These are phyloP conservation scores for Stramonita haemastoma DNA, from an alignment of 2,888 invertebrate genomes.

Conservation along the genomic window DNA sequence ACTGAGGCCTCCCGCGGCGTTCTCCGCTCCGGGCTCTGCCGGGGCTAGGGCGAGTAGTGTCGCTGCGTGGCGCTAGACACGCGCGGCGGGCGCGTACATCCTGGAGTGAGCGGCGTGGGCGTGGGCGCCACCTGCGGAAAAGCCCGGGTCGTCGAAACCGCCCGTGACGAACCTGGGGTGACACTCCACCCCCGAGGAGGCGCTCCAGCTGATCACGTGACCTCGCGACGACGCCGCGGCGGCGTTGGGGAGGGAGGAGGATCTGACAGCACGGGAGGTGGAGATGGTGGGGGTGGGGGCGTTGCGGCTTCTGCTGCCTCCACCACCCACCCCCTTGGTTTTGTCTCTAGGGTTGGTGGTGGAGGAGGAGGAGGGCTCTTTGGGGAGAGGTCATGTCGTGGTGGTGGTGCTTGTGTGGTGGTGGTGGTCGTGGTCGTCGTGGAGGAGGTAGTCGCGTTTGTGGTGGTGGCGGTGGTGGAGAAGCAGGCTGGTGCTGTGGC, in stretches of 20 bases:
- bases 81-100: background rate
- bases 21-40: background rate
- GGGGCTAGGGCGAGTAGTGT: conserved; percentile 10
- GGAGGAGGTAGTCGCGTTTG: background rate
- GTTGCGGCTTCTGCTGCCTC: no score
- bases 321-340: background rate
- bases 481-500: background rate
- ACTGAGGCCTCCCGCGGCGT: background rate
- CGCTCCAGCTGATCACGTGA: conserved; percentile 30
- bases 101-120: background rate
- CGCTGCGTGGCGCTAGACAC: background rate
- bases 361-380: background rate
- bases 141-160: background rate
- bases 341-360: background rate
- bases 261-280: background rate
- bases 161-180: background rate
- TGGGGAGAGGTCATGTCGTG: no score
- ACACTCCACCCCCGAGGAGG: background rate
- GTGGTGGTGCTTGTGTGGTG: background rate
- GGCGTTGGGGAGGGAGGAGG: no score
- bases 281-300: background rate
- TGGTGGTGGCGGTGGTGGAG: background rate
- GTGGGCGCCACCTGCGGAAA: background rate
- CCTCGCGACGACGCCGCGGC: background rate
- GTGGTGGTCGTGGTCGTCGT: conserved; percentile 5